Base-by-base conservation (phyloP, 2,797 vertebrate genomes). In the Fistularia tabacaria region DNA sequence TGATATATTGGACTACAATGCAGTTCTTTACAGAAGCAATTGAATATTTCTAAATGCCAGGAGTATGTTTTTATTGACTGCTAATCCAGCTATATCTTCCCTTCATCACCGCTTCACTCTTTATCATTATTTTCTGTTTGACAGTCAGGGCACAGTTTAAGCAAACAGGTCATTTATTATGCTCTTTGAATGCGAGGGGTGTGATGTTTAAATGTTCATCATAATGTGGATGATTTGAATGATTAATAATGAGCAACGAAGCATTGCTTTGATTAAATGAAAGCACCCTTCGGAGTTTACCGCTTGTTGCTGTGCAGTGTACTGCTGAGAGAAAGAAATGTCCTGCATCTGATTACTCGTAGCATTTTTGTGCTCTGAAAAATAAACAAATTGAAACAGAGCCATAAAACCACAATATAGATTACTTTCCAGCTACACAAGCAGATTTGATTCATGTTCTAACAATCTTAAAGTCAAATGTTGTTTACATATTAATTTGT, bases 41-140 rank as follows among this genome's bases (percentile, higher is more conserved):
- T 86, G 84, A 78, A 83, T 85, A 85, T 83, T 73, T 74, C 71
- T 76, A 83, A 82, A 83, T 71, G 74, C 62, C 72, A 70, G 54
- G 71, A 12, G 57, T 64, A 53, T 46, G 68, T 81, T 80, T 82
- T 87, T 84, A 86, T 86, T 82, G 59, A 66, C 66, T 62, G 47
- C 57, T 80, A 79, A 77, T 77, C 73, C 76, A 66, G 74, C 61
- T 49, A n/a, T 69, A 55, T 73, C 72, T 43, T 43, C 54, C 25
- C 52, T 15, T 47, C 47, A 14, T 41, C 59, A 1, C 58, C 59
- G 44, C 51, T 44, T 61, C 13, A 36, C 51, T 56, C 48, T 4
- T 36, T 60, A 54, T 67, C 71, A 69, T 83, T 79, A 72, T 67
- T 82, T 77, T 79, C 59, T 15, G 45, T 74, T 76, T 74, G 74